A percentile compares a stretch with the other conserved stretches of the same genome.
phyloP scores from a whole-genome alignment of 2,113 vertebrate genomes.

The Seriola rivoliana region DNA sequence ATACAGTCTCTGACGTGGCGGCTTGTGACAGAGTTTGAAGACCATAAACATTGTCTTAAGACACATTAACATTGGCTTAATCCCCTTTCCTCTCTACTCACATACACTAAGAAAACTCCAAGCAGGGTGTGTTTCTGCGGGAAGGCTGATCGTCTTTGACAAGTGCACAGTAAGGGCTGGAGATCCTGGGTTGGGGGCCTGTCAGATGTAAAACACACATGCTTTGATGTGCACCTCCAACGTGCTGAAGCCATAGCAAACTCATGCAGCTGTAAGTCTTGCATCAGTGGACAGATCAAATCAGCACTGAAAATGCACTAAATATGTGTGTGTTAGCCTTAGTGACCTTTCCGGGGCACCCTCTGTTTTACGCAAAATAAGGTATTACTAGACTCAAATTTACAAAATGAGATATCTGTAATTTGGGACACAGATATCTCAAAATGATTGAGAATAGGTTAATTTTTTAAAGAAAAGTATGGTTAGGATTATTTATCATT shows the following conservation, averaged over 20 bases:
- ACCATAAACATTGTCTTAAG: constrained; percentile 26
- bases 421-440: background rate
- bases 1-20: background rate
- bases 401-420: background rate
- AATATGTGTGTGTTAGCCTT: constrained; percentile 4
- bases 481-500: background rate
- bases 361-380: background rate
- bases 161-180: constrained; percentile 67
- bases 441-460: too few species aligned
- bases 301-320: constrained; percentile 12
- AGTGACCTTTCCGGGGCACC: background rate
- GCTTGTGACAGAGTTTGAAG: constrained; percentile 18
- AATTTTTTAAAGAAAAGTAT: too few species aligned
- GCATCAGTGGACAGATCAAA: constrained; percentile 49
- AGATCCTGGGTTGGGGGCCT: constrained; percentile 50
- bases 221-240: constrained; percentile 74
- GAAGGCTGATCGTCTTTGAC: constrained; percentile 70
- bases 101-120: constrained; percentile 11
- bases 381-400: background rate
- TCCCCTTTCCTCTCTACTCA: constrained; percentile 7
- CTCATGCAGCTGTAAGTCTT: constrained; percentile 32
- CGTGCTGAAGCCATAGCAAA: constrained; percentile 47
- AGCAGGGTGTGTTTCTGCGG: constrained; percentile 38
- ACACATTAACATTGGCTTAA: constrained; percentile 10
- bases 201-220: constrained; percentile 71